phyloP scores from a whole-genome alignment of 2,113 vertebrate genomes.

The Lagopus leucura region DNA sequence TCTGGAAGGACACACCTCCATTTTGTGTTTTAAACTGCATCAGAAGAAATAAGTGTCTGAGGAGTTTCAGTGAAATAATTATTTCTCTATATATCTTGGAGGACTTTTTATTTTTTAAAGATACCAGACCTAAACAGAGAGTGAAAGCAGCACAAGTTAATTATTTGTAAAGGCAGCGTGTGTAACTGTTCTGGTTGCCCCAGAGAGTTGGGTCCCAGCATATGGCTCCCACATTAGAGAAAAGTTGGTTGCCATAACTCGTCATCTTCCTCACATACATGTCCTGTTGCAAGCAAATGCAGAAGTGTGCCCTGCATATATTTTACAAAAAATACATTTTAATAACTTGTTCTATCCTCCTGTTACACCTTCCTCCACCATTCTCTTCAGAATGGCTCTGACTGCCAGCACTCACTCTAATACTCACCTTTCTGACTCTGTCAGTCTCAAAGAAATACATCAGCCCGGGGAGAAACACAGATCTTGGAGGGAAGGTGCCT shows the following conservation, averaged over 20 bases:
- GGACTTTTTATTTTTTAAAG: background rate
- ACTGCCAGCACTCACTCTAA: background rate
- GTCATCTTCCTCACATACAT: conserved; percentile 4
- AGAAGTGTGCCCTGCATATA: background rate
- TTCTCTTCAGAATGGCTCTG: background rate
- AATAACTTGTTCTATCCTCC: background rate
- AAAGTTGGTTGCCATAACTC: background rate
- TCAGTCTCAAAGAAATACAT: background rate
- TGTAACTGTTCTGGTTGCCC: background rate
- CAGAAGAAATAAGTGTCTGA: background rate
- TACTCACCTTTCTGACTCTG: background rate
- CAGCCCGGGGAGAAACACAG: background rate
- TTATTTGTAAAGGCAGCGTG: background rate
- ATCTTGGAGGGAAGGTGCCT: background rate
- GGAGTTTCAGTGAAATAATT: background rate
- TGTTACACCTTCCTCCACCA: background rate
- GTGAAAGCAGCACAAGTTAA: background rate
- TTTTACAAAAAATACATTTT: background rate
- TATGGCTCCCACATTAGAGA: conserved; percentile 22
- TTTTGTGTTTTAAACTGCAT: background rate
- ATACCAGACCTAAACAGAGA: background rate
- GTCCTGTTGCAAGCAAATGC: conserved; percentile 7
- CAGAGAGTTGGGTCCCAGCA: background rate
- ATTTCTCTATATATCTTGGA: background rate
- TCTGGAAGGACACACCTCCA: background rate